Evolutionary conservation across 1,140 invertebrate species (phyloP).

Genomic region (Magallana ariakensis): DNA sequence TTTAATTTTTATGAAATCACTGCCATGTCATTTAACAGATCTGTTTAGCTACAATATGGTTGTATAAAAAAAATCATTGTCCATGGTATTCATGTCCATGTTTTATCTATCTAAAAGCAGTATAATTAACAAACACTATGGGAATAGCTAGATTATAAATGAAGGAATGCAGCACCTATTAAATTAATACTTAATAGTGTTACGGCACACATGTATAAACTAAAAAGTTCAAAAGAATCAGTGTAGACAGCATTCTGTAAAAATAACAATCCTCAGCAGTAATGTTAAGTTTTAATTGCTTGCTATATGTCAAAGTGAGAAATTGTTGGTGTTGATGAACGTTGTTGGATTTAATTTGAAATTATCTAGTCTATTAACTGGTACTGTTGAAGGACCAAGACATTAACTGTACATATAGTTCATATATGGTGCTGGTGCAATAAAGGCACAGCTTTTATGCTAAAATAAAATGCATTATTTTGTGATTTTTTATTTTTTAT

Average conservation of each 20-base stretch:
- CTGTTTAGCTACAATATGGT: neutral
- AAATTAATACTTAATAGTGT: neutral
- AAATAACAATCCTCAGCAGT: no score
- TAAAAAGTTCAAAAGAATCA: no score
- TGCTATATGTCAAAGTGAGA: neutral
- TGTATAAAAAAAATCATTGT: neutral
- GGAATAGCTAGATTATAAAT: neutral
- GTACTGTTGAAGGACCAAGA: neutral
- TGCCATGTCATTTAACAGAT: neutral
- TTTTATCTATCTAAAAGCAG: no score
- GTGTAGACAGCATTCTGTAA: no score
- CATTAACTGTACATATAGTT: neutral
- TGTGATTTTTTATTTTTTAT: neutral
- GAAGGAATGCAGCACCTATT: neutral
- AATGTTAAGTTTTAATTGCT: neutral
- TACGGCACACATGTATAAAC: no score
- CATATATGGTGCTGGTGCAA: conserved; percentile 15
- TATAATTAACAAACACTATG: no score
- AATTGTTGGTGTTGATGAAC: neutral
- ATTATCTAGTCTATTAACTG: neutral
- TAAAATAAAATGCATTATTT: conserved; percentile 28
- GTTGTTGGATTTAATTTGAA: neutral
- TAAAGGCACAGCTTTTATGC: conserved; percentile 28
- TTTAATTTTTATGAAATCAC: neutral
- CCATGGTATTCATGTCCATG: no score